These are phyloP conservation scores for Nothobranchius furzeri DNA, from an alignment of 2,113 vertebrate species.

Conservation along the genomic window DNA sequence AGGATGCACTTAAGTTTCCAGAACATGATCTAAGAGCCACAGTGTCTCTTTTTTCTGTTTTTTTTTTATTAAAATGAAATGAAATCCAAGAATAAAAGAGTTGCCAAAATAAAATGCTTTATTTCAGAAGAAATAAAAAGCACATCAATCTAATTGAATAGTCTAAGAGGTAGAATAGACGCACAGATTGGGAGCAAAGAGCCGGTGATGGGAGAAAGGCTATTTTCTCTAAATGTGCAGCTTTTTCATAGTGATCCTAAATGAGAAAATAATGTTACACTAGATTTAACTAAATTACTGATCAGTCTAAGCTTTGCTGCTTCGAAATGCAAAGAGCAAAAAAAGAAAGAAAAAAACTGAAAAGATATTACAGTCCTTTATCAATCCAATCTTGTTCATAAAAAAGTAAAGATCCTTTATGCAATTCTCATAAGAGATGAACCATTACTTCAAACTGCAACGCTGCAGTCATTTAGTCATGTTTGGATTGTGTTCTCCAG, in stretches of 20 bases:
- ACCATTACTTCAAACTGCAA: neutral
- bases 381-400: neutral
- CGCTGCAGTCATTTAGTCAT: neutral
- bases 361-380: neutral
- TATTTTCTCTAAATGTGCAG: too few species aligned
- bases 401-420: conserved; percentile 7
- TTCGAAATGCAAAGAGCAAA: neutral
- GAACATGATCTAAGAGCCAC: too few species aligned
- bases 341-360: conserved; percentile 1
- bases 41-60: too few species aligned
- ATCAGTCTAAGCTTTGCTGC: too few species aligned
- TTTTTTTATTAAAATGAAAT: too few species aligned
- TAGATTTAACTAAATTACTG: too few species aligned
- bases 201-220: neutral
- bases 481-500: conserved; percentile 8
- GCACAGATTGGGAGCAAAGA: neutral
- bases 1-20: too few species aligned
- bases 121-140: conserved; percentile 29
- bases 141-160: neutral
- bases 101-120: conserved; percentile 48
- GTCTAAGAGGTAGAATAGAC: neutral
- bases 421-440: too few species aligned
- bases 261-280: neutral
- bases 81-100: neutral
- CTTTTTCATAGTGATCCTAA: too few species aligned